Base-by-base conservation (phyloP, 2,888 invertebrate genomes). In the Drosophila anomalata region DNA sequence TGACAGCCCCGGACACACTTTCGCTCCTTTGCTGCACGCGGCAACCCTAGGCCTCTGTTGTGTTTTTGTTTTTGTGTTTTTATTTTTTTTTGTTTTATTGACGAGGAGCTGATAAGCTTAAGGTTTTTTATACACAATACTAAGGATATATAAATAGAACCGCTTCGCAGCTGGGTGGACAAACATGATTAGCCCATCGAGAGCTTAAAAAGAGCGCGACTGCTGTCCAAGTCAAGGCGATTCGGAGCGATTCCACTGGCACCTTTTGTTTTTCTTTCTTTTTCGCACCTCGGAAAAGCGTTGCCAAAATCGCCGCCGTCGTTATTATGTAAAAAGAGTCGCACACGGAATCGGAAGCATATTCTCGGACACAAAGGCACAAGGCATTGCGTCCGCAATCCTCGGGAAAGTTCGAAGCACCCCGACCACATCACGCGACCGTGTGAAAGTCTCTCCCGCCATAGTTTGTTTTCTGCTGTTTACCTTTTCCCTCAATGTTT, bases 161-260 rank as follows among this genome's bases (percentile, higher is more conserved):
- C 39, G 56, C 46, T 41, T 69, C 56, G 65, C 69, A 29, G 69
- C 56, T 22, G 56, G 46, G 46, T 11, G 46, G 31, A 68, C 46
- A 55, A 68, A 68, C 39, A 65, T 68, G 69, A 54, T 69, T 39
- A 68, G 56, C 69, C 65, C 65, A 39, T 4, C 56, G 17, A 68
- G 69, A 46, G 65, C 55, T 68, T 65, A 46, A 41, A 46, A 56
- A 69, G 65, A 65, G 65, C 69, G 46, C 65, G 55, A 68, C 20
- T 62, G 36, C 36, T 36, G n/a, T 36, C 36, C 36, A 36, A 36
- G 36, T 36, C 36, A 36, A 36, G 36, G n/a, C 51, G 51, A 50
- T 12, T 50, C 29, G 48, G 17, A 42, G 44, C 44, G 44, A 44
- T 44, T 44, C 22, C 5, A n/a, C 44, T 20, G 6, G 20, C 22